Percentiles rank a stretch among this genome's conserved stretches.
Conservation (phyloP, 1,140 invertebrate genomes). For the Drosophila fuyamai region DNA sequence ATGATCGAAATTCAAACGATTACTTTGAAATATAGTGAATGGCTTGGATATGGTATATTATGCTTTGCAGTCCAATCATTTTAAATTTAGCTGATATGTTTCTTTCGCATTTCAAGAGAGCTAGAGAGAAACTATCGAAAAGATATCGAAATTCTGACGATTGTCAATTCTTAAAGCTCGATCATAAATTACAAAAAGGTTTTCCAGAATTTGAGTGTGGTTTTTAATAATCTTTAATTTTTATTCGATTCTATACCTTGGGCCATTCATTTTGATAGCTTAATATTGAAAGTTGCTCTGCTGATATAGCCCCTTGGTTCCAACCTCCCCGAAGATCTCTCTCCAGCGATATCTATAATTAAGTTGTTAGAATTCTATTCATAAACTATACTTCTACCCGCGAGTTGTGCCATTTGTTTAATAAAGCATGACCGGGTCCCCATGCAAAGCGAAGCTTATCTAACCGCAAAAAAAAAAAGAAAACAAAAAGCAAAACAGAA, state of each 20-base stretch:
- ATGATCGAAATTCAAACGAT: too few species aligned
- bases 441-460: constrained; percentile 49
- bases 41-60: too few species aligned
- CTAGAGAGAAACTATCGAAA: too few species aligned
- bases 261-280: not conserved
- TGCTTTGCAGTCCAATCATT: too few species aligned
- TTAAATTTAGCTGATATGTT: too few species aligned
- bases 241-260: not conserved
- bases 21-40: too few species aligned
- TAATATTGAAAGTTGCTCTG: not conserved
- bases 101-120: too few species aligned
- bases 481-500: constrained; percentile 25
- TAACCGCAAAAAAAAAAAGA: constrained; percentile 23
- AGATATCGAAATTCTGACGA: too few species aligned
- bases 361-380: constrained; percentile 61
- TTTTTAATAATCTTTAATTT: not conserved
- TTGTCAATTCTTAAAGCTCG: too few species aligned
- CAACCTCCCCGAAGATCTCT: constrained; percentile 13
- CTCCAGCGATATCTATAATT: constrained; percentile 47
- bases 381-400: constrained; percentile 35
- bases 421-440: constrained; percentile 52
- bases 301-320: not conserved
- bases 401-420: constrained; percentile 48
- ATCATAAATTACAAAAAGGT: too few species aligned
- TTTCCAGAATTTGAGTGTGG: too few species aligned